These are phyloP conservation scores for Sitta carolinensis DNA, from an alignment of 2,797 vertebrate species.

Conservation along the genomic window DNA sequence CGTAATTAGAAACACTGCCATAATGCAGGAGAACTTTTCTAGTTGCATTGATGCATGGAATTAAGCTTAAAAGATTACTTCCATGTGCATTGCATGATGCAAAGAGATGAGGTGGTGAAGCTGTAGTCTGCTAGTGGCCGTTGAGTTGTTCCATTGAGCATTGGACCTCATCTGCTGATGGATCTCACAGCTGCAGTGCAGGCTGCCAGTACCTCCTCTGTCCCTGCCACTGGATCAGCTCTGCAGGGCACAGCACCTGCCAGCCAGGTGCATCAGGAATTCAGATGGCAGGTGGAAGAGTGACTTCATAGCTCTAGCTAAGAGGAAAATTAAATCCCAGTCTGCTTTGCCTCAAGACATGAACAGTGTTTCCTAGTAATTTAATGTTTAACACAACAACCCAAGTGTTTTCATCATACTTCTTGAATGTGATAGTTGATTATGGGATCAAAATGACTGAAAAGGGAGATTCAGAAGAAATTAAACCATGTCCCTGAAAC, in stretches of 20 bases:
- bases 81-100: neutral
- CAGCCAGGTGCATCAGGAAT: neutral
- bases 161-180: neutral
- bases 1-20: neutral
- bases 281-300: neutral
- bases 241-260: neutral
- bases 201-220: neutral
- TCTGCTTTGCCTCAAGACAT: neutral
- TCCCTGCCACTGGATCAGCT: neutral
- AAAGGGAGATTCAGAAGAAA: neutral
- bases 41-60: neutral
- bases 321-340: neutral
- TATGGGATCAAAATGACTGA: neutral
- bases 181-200: neutral
- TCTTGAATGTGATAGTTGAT: neutral
- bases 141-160: neutral
- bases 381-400: neutral
- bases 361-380: neutral
- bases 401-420: neutral
- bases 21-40: neutral
- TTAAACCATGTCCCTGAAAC: neutral
- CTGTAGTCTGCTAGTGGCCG: rapidly evolving
- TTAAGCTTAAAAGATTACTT: neutral
- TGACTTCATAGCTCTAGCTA: neutral
- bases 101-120: neutral